A percentile compares a stretch with the other conserved stretches of the same genome.
These are phyloP conservation scores for Diadegma fenestrale DNA, from an alignment of 2,888 invertebrate species.

Conservation along the genomic window DNA sequence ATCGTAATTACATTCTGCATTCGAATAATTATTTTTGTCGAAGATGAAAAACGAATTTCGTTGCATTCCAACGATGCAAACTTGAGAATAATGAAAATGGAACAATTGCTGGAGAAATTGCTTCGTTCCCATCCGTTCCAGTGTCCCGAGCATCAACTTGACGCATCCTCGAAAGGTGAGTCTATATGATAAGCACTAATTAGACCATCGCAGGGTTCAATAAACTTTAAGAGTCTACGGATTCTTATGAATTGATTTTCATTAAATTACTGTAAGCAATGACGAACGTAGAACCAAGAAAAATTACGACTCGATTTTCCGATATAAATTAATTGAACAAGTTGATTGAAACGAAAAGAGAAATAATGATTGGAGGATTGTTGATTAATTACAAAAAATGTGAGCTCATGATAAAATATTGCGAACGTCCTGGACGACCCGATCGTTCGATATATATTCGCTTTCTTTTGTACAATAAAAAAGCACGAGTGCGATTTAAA, in stretches of 20 bases:
- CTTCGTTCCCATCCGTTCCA: not conserved
- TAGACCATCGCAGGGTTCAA: not conserved
- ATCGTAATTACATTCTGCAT: no score
- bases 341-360: not conserved
- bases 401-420: not conserved
- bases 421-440: not conserved
- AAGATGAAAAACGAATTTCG: no score
- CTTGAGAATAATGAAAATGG: no score
- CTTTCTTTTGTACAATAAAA: not conserved
- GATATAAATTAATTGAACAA: not conserved
- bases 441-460: not conserved
- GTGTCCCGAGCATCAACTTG: not conserved
- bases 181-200: not conserved
- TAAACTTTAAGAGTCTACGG: not conserved
- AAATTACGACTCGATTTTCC: no score
- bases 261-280: no score
- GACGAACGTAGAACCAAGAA: no score
- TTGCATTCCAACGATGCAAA: no score
- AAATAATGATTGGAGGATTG: not conserved
- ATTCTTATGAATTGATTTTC: not conserved
- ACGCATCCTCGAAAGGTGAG: not conserved
- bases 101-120: no score
- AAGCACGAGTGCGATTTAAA: not conserved
- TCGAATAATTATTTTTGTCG: no score
- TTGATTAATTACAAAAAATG: not conserved